Conservation (phyloP, 2,888 invertebrate genomes). For the Oscheius sp. region DNA sequence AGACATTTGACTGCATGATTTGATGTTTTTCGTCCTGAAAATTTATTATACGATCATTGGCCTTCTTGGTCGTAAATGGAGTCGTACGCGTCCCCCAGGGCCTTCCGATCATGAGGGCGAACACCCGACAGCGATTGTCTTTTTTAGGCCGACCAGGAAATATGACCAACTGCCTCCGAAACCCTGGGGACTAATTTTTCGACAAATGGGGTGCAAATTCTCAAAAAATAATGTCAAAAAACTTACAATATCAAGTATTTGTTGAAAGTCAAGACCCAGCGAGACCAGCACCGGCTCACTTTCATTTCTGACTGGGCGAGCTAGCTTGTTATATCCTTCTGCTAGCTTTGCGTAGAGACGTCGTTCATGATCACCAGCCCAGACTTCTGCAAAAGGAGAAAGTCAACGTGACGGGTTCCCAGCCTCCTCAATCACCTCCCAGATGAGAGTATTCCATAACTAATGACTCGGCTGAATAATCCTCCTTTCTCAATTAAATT, state of each 20-base stretch:
- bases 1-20: slow-evolving; percentile 96
- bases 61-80: background rate
- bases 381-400: slow-evolving; percentile 43
- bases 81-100: background rate
- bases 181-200: slow-evolving; percentile 3
- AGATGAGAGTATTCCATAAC: background rate
- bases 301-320: slow-evolving; percentile 72
- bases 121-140: slow-evolving; percentile 18
- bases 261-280: slow-evolving; percentile 70
- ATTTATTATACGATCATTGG: too few species aligned
- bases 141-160: slow-evolving; percentile 24
- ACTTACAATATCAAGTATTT: slow-evolving; percentile 53
- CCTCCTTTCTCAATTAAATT: too few species aligned
- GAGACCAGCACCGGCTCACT: slow-evolving; percentile 71
- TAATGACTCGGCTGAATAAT: background rate
- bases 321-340: slow-evolving; percentile 71
- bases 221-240: background rate
- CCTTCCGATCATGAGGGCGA: slow-evolving; percentile 7
- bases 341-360: slow-evolving; percentile 71
- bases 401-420: background rate
- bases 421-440: background rate
- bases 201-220: slow-evolving; percentile 22
- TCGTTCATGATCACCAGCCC: slow-evolving; percentile 71
- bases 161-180: slow-evolving; percentile 7
- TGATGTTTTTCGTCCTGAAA: slow-evolving; percentile 98